Evolutionary conservation across 2,888 invertebrate species (phyloP), one percentile per base, ranked within the genome.

Genomic region (Drosophila mimica): DNA sequence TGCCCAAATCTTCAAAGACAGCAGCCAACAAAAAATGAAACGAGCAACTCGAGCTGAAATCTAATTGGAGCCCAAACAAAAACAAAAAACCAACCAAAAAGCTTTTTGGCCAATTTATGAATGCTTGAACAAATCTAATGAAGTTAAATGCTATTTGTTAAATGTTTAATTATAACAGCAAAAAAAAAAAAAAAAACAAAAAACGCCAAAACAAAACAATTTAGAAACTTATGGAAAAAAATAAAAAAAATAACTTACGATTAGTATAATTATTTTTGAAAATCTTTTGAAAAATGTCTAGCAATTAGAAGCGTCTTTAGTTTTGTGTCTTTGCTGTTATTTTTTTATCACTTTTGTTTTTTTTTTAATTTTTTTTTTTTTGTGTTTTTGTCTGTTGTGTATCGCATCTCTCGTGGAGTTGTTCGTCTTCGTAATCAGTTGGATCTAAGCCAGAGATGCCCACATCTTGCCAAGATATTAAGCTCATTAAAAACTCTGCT

Each of bases 381-480:
- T 56, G 34, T 71, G 63, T 48, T 60, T 72, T 64, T n/a, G 49
- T 60, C 54, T 64, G 20, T 51, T 54, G 46, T 53, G 56, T 56
- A 36, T 38, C 56, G 56, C 36, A 56, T 56, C 56, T 70, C 40
- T 62, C n/a, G 40, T 46, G 20, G 62, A 31, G 74, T 62, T 63
- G 60, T 70, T 51, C 62, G 67, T 70, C 58, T 52, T 52, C 82
- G 87, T 90, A 88, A 88, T 88, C 90, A 86, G 83, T 86, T 74
- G 76, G 67, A 88, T 88, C 90, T 89, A 70, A 78, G 74, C 81
- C 28, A 78, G 71, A 81, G 84, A 87, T 87, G 79, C 87, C 82
- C 82, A 90, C 88, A 89, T 79, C 83, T 78, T 70, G 58, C 71
- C 74, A 74, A 90, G 86, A 88, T 88, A 90, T 90, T 86, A 88